Evolutionary conservation across 2,113 vertebrate species (phyloP).

Genomic region (Coregonus clupeaformis): DNA sequence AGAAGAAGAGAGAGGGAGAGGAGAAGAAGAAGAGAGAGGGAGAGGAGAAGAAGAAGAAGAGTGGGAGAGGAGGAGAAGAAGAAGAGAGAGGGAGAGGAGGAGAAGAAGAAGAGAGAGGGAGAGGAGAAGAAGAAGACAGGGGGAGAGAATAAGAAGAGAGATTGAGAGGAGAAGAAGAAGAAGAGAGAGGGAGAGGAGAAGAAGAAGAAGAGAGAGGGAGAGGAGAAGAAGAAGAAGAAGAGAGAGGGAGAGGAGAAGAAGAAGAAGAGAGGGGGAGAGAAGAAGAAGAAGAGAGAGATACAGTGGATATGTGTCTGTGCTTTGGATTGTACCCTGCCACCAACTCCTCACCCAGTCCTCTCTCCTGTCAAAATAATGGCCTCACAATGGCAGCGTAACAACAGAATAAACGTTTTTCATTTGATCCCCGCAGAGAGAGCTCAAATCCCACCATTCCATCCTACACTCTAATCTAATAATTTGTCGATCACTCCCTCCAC

Average conservation of each 20-base stretch:
- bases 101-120: background rate
- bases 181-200: too few relatives aligned
- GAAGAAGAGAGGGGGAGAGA: too few relatives aligned
- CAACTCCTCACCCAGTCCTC: background rate
- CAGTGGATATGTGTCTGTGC: background rate
- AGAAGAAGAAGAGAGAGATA: too few relatives aligned
- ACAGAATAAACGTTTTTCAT: background rate
- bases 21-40: background rate
- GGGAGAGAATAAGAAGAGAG: background rate
- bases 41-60: background rate
- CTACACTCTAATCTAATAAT: background rate
- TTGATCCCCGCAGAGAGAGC: background rate
- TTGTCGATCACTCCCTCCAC: background rate
- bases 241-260: background rate
- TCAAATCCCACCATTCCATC: background rate
- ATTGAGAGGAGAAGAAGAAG: background rate
- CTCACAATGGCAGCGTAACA: background rate
- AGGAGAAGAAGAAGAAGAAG: background rate
- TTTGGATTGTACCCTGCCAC: background rate
- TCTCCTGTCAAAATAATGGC: constrained; percentile 8
- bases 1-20: background rate
- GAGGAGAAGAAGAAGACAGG: background rate
- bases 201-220: background rate
- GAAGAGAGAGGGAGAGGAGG: background rate
- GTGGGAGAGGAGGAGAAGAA: background rate